Evolutionary conservation across 2,888 invertebrate genomes (phyloP).

Genomic region (Chloromyia formosa): DNA sequence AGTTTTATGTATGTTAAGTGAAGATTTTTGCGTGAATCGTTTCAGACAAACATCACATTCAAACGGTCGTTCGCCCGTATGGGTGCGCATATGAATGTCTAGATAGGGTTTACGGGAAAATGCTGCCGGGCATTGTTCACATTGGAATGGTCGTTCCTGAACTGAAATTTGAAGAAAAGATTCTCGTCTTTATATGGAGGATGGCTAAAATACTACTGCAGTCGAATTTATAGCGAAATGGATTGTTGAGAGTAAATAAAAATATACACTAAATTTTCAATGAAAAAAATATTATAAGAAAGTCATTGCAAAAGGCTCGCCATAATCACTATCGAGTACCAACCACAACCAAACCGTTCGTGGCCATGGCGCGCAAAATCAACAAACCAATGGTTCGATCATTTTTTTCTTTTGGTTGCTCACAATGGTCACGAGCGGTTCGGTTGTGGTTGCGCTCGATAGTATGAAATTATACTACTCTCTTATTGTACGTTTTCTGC

Average conservation of each 20-base stretch:
- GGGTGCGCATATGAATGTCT: conserved; percentile 73
- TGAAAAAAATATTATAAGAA: too few species aligned
- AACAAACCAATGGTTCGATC: too few species aligned
- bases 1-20: conserved; percentile 73
- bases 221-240: background rate
- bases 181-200: background rate
- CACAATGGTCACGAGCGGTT: too few species aligned
- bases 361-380: too few species aligned
- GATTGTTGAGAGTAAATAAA: conserved; percentile 10
- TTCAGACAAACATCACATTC: conserved; percentile 81
- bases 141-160: conserved; percentile 65
- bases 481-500: too few species aligned
- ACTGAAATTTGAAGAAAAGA: conserved; percentile 57
- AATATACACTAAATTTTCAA: background rate
- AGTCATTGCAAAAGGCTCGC: too few species aligned
- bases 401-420: too few species aligned
- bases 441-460: too few species aligned
- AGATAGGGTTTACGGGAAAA: conserved; percentile 71
- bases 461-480: too few species aligned
- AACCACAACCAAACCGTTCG: too few species aligned
- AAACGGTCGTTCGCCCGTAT: conserved; percentile 67
- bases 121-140: conserved; percentile 67
- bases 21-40: conserved; percentile 84
- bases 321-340: too few species aligned
- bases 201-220: too few species aligned